These are phyloP conservation scores for Periplaneta americana DNA, from an alignment of 1,140 invertebrate species.

Conservation along the genomic window DNA sequence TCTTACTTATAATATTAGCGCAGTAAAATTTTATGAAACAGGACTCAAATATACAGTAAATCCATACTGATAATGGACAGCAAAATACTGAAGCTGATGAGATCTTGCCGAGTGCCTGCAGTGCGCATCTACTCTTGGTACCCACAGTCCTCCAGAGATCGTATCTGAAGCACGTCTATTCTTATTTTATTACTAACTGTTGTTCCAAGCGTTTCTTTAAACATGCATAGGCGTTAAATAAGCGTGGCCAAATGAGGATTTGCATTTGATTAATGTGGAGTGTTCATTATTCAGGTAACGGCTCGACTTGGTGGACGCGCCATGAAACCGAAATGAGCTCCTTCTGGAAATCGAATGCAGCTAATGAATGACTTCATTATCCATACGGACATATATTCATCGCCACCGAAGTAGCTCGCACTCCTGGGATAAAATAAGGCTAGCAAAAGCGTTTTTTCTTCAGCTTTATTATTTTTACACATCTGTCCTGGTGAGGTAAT, in stretches of 20 bases:
- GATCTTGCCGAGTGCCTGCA: neutral
- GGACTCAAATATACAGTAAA: too few relatives aligned
- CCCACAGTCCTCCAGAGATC: neutral
- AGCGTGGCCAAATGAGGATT: neutral
- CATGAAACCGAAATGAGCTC: neutral
- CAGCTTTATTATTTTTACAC: neutral
- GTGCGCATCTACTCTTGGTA: neutral
- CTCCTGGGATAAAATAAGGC: neutral
- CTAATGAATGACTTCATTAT: neutral
- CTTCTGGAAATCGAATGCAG: neutral
- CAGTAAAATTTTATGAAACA: too few relatives aligned
- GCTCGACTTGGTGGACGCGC: neutral
- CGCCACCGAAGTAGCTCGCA: neutral
- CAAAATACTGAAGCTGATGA: too few relatives aligned
- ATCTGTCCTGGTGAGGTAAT: neutral
- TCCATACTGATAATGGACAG: too few relatives aligned
- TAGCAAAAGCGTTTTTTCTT: neutral
- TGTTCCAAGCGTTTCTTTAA: neutral
- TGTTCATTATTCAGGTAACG: neutral
- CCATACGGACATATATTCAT: neutral
- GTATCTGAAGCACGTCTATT: neutral
- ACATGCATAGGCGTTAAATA: neutral
- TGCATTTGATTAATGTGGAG: neutral
- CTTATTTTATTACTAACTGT: neutral
- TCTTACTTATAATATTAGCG: too few relatives aligned